A percentile compares a stretch with the other conserved stretches of the same genome.
Evolutionary conservation across 2,888 invertebrate species (phyloP).

Genomic region (Megastigmus dorsalis): DNA sequence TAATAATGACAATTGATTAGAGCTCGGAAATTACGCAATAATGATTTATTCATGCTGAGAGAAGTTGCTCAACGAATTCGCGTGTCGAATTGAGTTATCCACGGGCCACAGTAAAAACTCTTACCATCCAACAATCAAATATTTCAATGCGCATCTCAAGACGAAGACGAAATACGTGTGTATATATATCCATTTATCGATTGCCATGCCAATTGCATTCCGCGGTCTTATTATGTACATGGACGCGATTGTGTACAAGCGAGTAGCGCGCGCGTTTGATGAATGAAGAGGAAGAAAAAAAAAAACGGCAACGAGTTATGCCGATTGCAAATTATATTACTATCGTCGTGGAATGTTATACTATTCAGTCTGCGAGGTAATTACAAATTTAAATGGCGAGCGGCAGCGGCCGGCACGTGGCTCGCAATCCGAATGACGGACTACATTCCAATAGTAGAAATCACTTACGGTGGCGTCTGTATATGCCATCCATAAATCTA

Average conservation of each 20-base stretch:
- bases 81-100: neutral
- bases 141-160: neutral
- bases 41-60: too few relatives aligned
- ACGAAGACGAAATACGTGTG: slow-evolving; percentile 1
- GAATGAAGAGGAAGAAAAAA: neutral
- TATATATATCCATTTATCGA: too few relatives aligned
- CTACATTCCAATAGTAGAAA: slow-evolving; percentile 42
- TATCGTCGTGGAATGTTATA: slow-evolving; percentile 30
- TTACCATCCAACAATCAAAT: slow-evolving; percentile 11
- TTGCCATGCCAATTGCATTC: slow-evolving; percentile 32
- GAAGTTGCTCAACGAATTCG: neutral
- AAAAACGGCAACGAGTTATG: slow-evolving; percentile 31
- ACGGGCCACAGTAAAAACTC: too few relatives aligned
- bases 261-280: neutral
- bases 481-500: neutral
- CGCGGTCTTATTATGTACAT: neutral
- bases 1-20: too few relatives aligned
- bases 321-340: slow-evolving; percentile 33
- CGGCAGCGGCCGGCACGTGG: slow-evolving; percentile 1
- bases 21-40: too few relatives aligned
- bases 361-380: slow-evolving; percentile 30
- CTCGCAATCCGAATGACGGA: slow-evolving; percentile 14
- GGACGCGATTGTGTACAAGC: too few relatives aligned
- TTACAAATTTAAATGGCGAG: slow-evolving; percentile 41
- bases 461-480: neutral